Percentiles rank a stretch among this genome's conserved stretches.
Conservation (phyloP, 2,888 invertebrate species). For the Philhelius pedissequus region DNA sequence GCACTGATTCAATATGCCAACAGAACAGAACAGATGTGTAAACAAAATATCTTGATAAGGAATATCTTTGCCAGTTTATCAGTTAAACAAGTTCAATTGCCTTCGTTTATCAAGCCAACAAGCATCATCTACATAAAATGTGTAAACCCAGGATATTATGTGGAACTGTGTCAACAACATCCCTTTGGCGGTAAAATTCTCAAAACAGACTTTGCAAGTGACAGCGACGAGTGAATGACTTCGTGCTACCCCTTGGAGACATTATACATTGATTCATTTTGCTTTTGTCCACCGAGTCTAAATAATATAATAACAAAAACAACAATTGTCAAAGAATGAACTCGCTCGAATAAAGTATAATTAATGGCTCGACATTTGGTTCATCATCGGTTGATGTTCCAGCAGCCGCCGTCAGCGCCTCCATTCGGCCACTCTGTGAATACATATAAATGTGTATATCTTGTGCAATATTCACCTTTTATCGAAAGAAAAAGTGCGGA, state of each 20-base stretch:
- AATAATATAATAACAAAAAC: background rate
- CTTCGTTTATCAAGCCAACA: constrained; percentile 9
- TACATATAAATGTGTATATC: background rate
- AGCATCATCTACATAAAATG: constrained; percentile 11
- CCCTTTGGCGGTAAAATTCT: constrained; percentile 42
- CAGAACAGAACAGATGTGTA: constrained; percentile 20
- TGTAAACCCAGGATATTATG: background rate
- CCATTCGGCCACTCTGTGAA: background rate
- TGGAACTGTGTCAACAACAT: constrained; percentile 60
- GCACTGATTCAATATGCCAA: background rate
- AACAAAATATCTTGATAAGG: constrained; percentile 23
- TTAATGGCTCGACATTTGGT: constrained; percentile 66
- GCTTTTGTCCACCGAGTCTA: background rate
- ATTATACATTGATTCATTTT: constrained; percentile 11
- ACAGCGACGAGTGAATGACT: constrained; percentile 52
- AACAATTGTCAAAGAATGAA: constrained; percentile 19
- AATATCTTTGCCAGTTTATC: constrained; percentile 17
- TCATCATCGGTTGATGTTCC: constrained; percentile 60
- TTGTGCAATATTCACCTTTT: constrained; percentile 24
- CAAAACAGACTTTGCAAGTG: constrained; percentile 30
- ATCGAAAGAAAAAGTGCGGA: constrained; percentile 39
- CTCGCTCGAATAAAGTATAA: constrained; percentile 42
- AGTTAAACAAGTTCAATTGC: constrained; percentile 16
- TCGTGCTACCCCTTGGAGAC: constrained; percentile 6
- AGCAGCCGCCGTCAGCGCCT: constrained; percentile 48